Evolutionary conservation across 2,113 vertebrate genomes (phyloP).

Genomic region (Phyllostomus discolor): DNA sequence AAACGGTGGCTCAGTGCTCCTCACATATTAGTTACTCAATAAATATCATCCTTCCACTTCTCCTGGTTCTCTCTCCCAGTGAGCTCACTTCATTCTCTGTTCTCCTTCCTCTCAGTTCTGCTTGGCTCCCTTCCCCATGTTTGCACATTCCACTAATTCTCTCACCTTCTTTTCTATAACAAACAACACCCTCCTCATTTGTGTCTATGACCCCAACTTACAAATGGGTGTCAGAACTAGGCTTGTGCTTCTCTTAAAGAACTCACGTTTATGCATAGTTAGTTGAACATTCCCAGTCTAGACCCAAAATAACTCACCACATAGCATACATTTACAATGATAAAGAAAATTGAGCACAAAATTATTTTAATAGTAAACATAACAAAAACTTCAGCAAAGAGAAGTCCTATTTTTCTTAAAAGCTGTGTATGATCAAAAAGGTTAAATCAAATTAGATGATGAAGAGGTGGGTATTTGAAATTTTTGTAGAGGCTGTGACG

Average conservation of each 20-base stretch:
- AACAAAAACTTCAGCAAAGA: constrained; percentile 12
- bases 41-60: not conserved
- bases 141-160: not conserved
- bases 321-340: not conserved
- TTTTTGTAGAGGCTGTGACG: not conserved
- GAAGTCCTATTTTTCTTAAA: not conserved
- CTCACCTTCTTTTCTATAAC: not conserved
- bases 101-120: not conserved
- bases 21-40: not conserved
- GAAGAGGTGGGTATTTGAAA: not conserved
- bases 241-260: not conserved
- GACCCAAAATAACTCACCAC: constrained; percentile 2
- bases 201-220: not conserved
- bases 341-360: not conserved
- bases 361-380: constrained; percentile 31
- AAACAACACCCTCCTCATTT: not conserved
- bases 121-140: not conserved
- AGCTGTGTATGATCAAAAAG: constrained; percentile 32
- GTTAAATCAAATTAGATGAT: constrained; percentile 54
- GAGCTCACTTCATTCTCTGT: not conserved
- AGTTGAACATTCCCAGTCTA: constrained; percentile 22
- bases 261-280: not conserved
- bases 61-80: not conserved
- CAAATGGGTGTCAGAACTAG: not conserved
- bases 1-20: not conserved